These are phyloP conservation scores for Gryllus longicercus DNA, from an alignment of 2,888 invertebrate genomes.

Conservation along the genomic window DNA sequence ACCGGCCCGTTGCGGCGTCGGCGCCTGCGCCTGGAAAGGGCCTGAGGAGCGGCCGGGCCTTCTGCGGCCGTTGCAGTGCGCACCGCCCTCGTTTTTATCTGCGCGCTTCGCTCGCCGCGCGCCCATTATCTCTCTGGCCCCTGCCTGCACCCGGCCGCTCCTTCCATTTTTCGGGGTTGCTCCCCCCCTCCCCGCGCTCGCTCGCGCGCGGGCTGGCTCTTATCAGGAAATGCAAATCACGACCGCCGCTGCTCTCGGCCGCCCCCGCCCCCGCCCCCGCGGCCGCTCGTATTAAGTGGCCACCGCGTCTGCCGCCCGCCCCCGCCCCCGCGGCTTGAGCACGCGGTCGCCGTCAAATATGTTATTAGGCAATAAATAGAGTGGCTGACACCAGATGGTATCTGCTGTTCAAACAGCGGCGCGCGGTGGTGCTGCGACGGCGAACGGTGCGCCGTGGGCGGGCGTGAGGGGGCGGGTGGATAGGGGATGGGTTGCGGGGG, in stretches of 20 bases:
- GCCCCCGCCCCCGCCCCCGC: not conserved
- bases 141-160: not conserved
- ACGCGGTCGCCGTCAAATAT: slow-evolving; percentile 2
- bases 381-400: slow-evolving; percentile 1
- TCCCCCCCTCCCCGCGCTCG: not conserved
- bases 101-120: not conserved
- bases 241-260: not conserved
- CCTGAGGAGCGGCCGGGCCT: no score
- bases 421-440: not conserved
- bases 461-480: not conserved
- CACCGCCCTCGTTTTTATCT: not conserved
- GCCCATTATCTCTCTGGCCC: not conserved
- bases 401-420: slow-evolving; percentile 6
- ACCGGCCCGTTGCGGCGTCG: no score
- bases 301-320: not conserved
- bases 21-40: no score
- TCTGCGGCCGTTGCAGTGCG: no score
- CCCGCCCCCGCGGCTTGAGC: not conserved
- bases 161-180: slow-evolving; percentile 2
- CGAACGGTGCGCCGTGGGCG: not conserved
- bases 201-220: not conserved
- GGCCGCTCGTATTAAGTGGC: not conserved
- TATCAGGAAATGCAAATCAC: slow-evolving; percentile 10
- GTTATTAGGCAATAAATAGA: slow-evolving; percentile 17
- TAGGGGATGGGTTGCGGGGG: not conserved